phyloP scores from a whole-genome alignment of 2,113 vertebrate genomes.

The Oreotrochilus melanogaster region DNA sequence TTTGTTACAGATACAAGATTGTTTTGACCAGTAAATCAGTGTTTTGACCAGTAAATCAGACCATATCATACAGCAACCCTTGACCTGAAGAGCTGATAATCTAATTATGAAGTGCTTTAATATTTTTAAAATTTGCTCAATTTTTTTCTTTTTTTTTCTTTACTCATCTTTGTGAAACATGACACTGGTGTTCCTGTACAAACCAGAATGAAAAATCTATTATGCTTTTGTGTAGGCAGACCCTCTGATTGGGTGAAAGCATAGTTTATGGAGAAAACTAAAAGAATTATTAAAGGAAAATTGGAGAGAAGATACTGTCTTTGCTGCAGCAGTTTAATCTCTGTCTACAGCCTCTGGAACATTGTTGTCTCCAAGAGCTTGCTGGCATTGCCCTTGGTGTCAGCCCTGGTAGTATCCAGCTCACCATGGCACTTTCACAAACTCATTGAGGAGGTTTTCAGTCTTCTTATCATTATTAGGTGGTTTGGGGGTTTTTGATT shows the following conservation, averaged over 20 bases:
- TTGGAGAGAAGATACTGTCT: not conserved
- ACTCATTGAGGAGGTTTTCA: not conserved
- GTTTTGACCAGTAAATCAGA: too few relatives aligned
- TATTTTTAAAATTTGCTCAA: not conserved
- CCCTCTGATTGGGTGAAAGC: not conserved
- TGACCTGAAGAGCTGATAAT: not conserved
- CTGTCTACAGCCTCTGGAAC: not conserved
- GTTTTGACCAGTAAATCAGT: not conserved
- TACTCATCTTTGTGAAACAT: not conserved
- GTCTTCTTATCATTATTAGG: not conserved
- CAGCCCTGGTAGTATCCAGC: not conserved
- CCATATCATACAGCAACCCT: not conserved
- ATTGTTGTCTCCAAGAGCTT: not conserved
- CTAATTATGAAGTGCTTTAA: not conserved
- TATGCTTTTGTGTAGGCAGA: not conserved
- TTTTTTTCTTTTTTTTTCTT: not conserved
- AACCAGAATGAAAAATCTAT: not conserved
- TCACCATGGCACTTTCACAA: not conserved
- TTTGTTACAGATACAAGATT: not conserved
- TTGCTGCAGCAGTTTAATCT: not conserved
- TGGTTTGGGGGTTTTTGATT: not conserved
- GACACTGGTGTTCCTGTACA: not conserved
- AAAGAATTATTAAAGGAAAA: not conserved
- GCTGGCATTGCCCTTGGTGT: not conserved
- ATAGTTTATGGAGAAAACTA: not conserved